Percentiles rank a stretch among this genome's conserved stretches.
Evolutionary conservation across 2,113 vertebrate genomes (phyloP).

Genomic region (Perca schrenkii): DNA sequence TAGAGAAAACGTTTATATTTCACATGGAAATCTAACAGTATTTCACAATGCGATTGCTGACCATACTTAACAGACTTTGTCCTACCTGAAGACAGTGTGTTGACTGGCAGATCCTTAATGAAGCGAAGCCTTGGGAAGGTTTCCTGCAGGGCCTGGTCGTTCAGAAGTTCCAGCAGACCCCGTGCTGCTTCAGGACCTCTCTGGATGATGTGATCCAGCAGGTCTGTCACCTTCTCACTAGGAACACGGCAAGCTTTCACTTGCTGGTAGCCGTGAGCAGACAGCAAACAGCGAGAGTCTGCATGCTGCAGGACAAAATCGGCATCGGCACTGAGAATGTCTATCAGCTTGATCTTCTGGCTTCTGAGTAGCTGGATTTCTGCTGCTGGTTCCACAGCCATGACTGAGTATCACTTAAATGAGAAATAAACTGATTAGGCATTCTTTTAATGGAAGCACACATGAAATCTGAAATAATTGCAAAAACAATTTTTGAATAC

Average conservation of each 20-base stretch:
- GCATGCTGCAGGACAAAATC: conserved; percentile 81
- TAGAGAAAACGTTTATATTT: background rate
- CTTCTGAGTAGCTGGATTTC: conserved; percentile 64
- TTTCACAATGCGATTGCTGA: background rate
- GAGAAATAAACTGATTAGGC: background rate
- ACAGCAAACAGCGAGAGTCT: conserved; percentile 71
- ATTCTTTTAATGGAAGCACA: background rate
- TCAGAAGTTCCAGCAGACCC: conserved; percentile 73
- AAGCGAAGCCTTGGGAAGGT: conserved; percentile 76
- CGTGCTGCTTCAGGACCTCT: conserved; percentile 58
- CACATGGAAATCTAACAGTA: background rate
- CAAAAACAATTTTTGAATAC: background rate
- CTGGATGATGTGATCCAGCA: conserved; percentile 79
- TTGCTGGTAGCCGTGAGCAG: conserved; percentile 69
- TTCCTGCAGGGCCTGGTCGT: conserved; percentile 60
- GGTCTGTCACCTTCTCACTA: conserved; percentile 72
- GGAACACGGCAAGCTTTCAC: conserved; percentile 67
- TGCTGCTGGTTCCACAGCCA: conserved; percentile 60
- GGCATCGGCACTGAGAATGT: conserved; percentile 76
- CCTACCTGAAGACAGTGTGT: conserved; percentile 51
- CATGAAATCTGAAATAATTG: conserved; percentile 1
- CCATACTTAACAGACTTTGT: background rate
- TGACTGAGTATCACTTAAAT: conserved; percentile 39
- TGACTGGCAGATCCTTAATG: conserved; percentile 51
- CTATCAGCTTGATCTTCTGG: conserved; percentile 70